These are phyloP conservation scores for Mastomys coucha DNA, from an alignment of 2,113 vertebrate genomes.

Conservation along the genomic window DNA sequence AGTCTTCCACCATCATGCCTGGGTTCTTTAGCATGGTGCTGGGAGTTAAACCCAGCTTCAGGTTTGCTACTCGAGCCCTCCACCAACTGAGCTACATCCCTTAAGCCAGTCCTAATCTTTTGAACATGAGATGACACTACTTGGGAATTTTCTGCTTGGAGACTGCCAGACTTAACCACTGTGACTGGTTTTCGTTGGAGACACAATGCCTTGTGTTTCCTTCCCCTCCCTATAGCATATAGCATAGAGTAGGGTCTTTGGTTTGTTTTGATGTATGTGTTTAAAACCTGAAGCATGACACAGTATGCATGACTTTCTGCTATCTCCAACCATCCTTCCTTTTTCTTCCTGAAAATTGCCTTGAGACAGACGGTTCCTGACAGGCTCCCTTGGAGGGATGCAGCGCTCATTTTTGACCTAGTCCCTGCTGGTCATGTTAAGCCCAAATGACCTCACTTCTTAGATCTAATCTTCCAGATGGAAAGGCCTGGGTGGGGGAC, in stretches of 20 bases:
- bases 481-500: background rate
- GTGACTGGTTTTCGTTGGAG: background rate
- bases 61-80: background rate
- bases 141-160: background rate
- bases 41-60: background rate
- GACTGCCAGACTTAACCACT: no score
- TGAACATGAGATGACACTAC: rapidly evolving
- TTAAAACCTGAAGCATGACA: background rate
- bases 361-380: no score
- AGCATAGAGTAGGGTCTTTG: background rate
- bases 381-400: background rate
- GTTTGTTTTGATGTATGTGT: background rate
- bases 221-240: background rate
- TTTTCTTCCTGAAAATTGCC: background rate
- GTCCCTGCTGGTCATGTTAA: background rate
- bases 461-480: background rate
- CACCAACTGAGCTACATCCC: background rate
- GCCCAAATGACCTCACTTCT: constrained; percentile 5
- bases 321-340: background rate
- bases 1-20: background rate
- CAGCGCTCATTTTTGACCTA: background rate
- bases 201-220: background rate
- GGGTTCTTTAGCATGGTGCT: background rate
- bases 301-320: background rate
- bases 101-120: background rate